A percentile compares a stretch with the other conserved stretches of the same genome.
These are phyloP conservation scores for Hartigia nigra DNA, from an alignment of 2,888 invertebrate species.

Conservation along the genomic window DNA sequence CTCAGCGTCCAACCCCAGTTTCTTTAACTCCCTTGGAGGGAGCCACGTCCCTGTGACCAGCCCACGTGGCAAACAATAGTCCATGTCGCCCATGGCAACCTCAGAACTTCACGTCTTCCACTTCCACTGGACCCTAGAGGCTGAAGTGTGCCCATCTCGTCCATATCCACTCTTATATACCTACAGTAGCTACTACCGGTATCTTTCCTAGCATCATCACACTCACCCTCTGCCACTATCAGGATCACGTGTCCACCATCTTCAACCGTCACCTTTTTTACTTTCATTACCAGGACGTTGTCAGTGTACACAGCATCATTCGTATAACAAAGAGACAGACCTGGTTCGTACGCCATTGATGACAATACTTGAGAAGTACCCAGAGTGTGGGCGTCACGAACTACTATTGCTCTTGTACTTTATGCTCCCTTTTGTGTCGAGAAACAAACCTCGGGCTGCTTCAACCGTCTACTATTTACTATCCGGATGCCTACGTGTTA, in stretches of 20 bases:
- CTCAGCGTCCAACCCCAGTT: slow-evolving; percentile 1
- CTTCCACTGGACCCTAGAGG: slow-evolving; percentile 26
- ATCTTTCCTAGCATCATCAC: neutral
- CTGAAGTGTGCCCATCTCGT: slow-evolving; percentile 25
- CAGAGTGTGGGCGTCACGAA: neutral
- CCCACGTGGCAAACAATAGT: slow-evolving; percentile 28
- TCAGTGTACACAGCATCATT: neutral
- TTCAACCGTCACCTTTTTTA: neutral
- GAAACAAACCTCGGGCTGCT: neutral
- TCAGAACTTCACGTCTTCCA: slow-evolving; percentile 26
- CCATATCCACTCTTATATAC: neutral
- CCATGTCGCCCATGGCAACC: slow-evolving; percentile 29
- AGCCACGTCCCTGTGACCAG: neutral
- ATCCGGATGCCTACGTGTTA: neutral
- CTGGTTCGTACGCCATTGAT: neutral
- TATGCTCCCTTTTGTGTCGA: neutral
- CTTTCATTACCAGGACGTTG: neutral
- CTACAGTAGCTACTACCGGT: neutral
- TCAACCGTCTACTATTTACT: neutral
- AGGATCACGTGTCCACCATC: neutral
- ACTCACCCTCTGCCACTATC: neutral
- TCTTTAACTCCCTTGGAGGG: slow-evolving; percentile 2
- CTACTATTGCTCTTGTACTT: neutral
- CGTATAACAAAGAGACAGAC: neutral
- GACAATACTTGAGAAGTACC: neutral